Conservation (phyloP, 2,888 invertebrate genomes). For the Tanypteryx hageni region DNA sequence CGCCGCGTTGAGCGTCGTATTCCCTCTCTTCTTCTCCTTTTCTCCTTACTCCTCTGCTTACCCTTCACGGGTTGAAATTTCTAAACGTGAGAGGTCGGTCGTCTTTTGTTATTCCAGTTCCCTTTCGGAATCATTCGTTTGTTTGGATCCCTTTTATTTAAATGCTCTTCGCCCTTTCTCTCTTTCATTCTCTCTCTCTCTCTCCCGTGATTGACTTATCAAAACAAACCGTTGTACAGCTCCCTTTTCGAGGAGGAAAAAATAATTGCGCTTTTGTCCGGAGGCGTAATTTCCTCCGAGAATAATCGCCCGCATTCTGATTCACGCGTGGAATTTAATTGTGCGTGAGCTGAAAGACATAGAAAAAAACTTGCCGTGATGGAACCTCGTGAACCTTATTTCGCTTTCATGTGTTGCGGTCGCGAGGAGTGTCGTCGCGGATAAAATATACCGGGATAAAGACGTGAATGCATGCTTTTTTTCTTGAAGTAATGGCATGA, state of each 20-base stretch:
- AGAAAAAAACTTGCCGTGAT: background rate
- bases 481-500: background rate
- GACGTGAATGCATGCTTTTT: background rate
- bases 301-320: no score
- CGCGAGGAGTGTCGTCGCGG: background rate
- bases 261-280: background rate
- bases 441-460: background rate
- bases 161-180: background rate
- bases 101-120: constrained; percentile 57
- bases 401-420: background rate
- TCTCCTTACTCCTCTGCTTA: background rate
- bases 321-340: background rate
- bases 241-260: background rate
- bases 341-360: background rate
- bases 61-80: constrained; percentile 23
- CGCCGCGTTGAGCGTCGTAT: background rate
- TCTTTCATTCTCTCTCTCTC: background rate
- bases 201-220: constrained; percentile 50
- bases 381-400: background rate
- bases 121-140: constrained; percentile 40
- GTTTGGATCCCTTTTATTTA: constrained; percentile 46
- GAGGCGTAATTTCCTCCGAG: background rate
- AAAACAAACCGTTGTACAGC: constrained; percentile 31
- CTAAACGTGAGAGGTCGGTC: background rate
- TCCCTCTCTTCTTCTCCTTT: background rate